Evolutionary conservation across 2,113 vertebrate genomes (phyloP).

Genomic region (Todiramphus chloris): DNA sequence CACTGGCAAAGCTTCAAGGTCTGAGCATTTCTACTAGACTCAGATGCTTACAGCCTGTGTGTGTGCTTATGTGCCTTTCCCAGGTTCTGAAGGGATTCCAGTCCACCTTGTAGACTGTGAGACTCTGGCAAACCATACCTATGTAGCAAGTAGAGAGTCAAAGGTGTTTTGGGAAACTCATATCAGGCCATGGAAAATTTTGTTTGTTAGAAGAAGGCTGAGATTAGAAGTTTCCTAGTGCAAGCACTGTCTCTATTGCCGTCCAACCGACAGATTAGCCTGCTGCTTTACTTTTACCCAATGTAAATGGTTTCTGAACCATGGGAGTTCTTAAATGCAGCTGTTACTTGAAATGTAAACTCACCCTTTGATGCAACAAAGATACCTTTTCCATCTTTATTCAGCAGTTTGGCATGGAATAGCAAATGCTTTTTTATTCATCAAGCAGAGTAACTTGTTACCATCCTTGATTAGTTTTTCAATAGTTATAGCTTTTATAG

Average conservation of each 20-base stretch:
- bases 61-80: not conserved
- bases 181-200: not conserved
- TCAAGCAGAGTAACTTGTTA: not conserved
- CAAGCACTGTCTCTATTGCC: not conserved
- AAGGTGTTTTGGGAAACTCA: not conserved
- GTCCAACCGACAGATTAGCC: not conserved
- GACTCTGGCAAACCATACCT: not conserved
- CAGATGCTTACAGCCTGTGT: not conserved
- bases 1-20: not conserved
- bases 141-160: not conserved
- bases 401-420: not conserved
- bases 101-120: not conserved
- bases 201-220: not conserved
- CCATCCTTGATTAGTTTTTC: not conserved
- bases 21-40: not conserved
- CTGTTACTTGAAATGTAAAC: not conserved
- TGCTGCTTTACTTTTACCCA: not conserved
- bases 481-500: not conserved
- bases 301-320: not conserved
- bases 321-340: not conserved
- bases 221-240: not conserved
- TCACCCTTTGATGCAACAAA: not conserved
- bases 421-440: not conserved
- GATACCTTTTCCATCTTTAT: not conserved
- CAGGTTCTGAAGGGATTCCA: not conserved